These are phyloP conservation scores for Drosophila takahashii DNA, from an alignment of 1,140 invertebrate species.

Conservation along the genomic window DNA sequence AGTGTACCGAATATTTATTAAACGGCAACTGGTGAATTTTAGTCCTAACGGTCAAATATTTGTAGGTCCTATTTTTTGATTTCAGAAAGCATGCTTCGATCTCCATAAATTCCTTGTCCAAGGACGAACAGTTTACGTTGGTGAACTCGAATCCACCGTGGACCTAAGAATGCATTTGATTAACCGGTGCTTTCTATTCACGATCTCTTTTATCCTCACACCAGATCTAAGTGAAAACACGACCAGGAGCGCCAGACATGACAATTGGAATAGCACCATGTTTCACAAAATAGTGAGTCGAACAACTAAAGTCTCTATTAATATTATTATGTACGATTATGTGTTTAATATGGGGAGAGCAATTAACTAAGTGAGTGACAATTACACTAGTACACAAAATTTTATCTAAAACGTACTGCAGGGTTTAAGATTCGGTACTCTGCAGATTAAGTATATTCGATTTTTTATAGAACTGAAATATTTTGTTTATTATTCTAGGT, in stretches of 20 bases:
- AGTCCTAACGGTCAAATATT: conserved; percentile 1
- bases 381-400: no score
- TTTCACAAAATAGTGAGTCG: not conserved
- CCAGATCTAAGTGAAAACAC: not conserved
- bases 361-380: no score
- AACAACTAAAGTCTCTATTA: no score
- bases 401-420: no score
- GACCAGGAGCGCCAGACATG: not conserved
- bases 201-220: not conserved
- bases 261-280: not conserved
- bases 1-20: not conserved
- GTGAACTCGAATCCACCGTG: conserved; percentile 8
- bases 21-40: not conserved
- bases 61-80: conserved; percentile 15
- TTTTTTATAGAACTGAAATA: no score
- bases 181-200: not conserved
- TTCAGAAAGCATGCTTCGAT: not conserved
- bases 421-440: no score
- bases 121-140: conserved; percentile 5
- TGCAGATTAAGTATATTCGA: no score
- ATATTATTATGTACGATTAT: no score
- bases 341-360: no score
- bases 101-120: conserved; percentile 2
- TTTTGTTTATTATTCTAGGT: no score
- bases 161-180: not conserved